phyloP scores from a whole-genome alignment of 2,888 invertebrate genomes.

The Patella caerulea region DNA sequence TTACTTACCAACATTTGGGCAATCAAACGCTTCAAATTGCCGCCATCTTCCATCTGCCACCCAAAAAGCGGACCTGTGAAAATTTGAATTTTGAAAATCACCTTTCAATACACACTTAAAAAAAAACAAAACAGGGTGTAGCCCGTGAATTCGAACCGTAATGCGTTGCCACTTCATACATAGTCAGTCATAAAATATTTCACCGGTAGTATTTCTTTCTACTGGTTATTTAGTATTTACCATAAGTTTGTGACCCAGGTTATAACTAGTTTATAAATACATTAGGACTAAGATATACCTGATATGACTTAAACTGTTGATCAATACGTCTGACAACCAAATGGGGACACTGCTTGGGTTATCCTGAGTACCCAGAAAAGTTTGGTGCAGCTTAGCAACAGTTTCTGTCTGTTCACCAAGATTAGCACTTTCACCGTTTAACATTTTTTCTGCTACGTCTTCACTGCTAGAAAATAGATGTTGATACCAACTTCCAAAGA shows the following conservation, averaged over 20 bases:
- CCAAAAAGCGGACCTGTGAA: not conserved
- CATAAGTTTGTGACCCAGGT: too few relatives aligned
- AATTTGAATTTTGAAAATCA: not conserved
- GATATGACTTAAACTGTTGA: not conserved
- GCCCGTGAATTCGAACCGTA: too few relatives aligned
- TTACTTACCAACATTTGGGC: not conserved
- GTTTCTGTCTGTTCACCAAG: not conserved
- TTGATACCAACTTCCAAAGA: not conserved
- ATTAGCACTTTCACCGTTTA: not conserved
- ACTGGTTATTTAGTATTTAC: too few relatives aligned
- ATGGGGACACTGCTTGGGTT: not conserved
- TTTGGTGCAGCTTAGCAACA: not conserved
- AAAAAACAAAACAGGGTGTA: too few relatives aligned
- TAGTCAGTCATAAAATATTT: too few relatives aligned
- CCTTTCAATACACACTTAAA: too few relatives aligned
- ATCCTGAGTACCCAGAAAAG: not conserved
- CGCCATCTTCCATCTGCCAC: conserved; percentile 4
- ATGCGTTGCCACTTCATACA: too few relatives aligned
- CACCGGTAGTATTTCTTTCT: too few relatives aligned
- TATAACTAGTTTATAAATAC: too few relatives aligned
- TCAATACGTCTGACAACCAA: not conserved
- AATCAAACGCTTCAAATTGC: not conserved
- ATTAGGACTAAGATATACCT: not conserved
- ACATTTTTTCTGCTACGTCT: not conserved
- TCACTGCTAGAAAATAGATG: not conserved